These are phyloP conservation scores for Liposcelis brunnea DNA, from an alignment of 2,888 invertebrate species.

Conservation along the genomic window DNA sequence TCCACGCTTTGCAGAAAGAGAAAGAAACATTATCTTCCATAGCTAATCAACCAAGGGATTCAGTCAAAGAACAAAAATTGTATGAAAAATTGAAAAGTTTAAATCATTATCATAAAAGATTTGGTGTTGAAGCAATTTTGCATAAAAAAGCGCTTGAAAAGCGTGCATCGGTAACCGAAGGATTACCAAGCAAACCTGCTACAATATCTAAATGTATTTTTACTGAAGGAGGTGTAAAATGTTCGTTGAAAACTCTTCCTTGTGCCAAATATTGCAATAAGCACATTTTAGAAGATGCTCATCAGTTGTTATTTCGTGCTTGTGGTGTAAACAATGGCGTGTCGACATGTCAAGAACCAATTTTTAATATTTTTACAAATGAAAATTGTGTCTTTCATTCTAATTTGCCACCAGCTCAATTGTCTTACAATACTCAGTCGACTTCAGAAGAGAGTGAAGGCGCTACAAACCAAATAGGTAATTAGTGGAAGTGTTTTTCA, in stretches of 20 bases:
- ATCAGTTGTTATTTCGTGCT: slow-evolving; percentile 56
- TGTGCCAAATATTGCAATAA: slow-evolving; percentile 65
- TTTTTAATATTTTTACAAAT: no score
- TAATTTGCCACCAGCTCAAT: neutral
- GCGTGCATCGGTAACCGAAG: slow-evolving; percentile 19
- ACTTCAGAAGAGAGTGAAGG: slow-evolving; percentile 2
- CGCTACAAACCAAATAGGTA: neutral
- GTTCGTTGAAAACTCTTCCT: slow-evolving; percentile 53
- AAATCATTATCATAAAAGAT: slow-evolving; percentile 58
- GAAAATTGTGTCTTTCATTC: neutral
- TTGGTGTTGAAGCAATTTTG: slow-evolving; percentile 64
- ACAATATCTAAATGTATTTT: slow-evolving; percentile 49
- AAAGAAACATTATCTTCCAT: slow-evolving; percentile 67
- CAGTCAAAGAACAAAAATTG: slow-evolving; percentile 50
- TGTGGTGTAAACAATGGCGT: slow-evolving; percentile 34
- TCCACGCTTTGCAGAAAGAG: slow-evolving; percentile 54
- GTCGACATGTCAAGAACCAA: no score
- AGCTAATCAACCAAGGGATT: slow-evolving; percentile 48
- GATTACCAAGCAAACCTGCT: slow-evolving; percentile 37
- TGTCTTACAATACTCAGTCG: neutral
- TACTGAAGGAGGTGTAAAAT: slow-evolving; percentile 65
- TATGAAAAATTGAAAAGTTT: slow-evolving; percentile 66
- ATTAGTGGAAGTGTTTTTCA: no score
- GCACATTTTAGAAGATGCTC: slow-evolving; percentile 55
- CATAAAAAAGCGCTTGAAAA: slow-evolving; percentile 56